Conservation (phyloP, 64 coral and sea anemone genomes). For the Montipora efflorescens region DNA sequence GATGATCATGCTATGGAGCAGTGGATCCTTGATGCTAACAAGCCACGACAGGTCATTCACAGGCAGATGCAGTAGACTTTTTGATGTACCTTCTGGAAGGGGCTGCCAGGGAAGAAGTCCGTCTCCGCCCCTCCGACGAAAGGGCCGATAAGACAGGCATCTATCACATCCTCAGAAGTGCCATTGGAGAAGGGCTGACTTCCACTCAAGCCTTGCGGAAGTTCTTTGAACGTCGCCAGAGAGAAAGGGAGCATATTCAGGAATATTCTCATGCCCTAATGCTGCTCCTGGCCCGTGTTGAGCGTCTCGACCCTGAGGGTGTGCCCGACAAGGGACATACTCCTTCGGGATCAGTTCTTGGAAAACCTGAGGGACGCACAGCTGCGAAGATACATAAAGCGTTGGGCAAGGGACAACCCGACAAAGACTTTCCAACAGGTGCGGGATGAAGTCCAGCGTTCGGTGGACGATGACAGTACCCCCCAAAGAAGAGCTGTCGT, state of each 20-base stretch:
- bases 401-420: slow-evolving; percentile 35
- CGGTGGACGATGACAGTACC: background rate
- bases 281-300: background rate
- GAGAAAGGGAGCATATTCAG: slow-evolving; percentile 7
- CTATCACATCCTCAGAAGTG: slow-evolving; percentile 22
- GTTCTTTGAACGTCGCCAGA: slow-evolving; percentile 56
- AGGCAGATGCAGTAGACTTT: no score
- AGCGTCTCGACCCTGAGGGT: background rate
- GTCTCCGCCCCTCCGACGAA: slow-evolving; percentile 5
- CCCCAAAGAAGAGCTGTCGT: background rate
- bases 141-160: background rate
- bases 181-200: slow-evolving; percentile 53
- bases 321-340: slow-evolving; percentile 24
- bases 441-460: slow-evolving; percentile 54
- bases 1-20: background rate
- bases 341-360: slow-evolving; percentile 55
- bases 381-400: slow-evolving; percentile 48
- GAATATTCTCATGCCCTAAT: slow-evolving; percentile 70
- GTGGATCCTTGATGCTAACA: background rate
- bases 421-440: slow-evolving; percentile 36
- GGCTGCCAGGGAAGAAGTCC: slow-evolving; percentile 41
- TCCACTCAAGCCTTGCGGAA: slow-evolving; percentile 23
- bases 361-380: slow-evolving; percentile 41
- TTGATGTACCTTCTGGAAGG: no score
- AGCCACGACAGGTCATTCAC: no score